Conservation (phyloP, 2,888 invertebrate genomes). For the Xanthorhoe spadicearia region DNA sequence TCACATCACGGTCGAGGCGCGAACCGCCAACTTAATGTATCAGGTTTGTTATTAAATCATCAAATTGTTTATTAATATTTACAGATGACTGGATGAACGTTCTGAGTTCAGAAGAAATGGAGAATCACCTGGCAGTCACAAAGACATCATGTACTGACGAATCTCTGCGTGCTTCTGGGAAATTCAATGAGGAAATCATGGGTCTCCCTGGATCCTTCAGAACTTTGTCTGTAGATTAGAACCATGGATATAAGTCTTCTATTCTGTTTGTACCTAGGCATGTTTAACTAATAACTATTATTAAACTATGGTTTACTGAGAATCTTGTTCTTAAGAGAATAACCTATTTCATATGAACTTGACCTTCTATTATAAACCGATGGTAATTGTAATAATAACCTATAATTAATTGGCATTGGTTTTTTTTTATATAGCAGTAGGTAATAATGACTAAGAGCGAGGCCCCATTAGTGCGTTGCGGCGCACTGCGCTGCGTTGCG, state of each 20-base stretch:
- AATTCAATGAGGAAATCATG: constrained; percentile 60
- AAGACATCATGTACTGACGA: constrained; percentile 56
- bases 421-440: neutral
- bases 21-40: no score
- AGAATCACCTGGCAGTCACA: constrained; percentile 50
- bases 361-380: neutral
- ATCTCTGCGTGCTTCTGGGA: constrained; percentile 47
- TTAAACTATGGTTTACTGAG: no score
- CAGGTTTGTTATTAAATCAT: no score
- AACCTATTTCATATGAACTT: neutral
- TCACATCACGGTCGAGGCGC: no score
- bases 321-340: neutral
- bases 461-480: no score
- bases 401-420: neutral
- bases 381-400: neutral
- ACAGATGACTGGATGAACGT: constrained; percentile 41
- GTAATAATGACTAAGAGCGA: neutral
- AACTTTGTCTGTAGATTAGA: constrained; percentile 59
- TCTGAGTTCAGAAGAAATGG: constrained; percentile 42
- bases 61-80: no score
- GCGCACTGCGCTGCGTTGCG: no score
- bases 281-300: no score
- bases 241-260: neutral
- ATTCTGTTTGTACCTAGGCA: neutral
- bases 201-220: constrained; percentile 67